Conservation (phyloP, 2,113 vertebrate genomes). For the Ciconia stormi region DNA sequence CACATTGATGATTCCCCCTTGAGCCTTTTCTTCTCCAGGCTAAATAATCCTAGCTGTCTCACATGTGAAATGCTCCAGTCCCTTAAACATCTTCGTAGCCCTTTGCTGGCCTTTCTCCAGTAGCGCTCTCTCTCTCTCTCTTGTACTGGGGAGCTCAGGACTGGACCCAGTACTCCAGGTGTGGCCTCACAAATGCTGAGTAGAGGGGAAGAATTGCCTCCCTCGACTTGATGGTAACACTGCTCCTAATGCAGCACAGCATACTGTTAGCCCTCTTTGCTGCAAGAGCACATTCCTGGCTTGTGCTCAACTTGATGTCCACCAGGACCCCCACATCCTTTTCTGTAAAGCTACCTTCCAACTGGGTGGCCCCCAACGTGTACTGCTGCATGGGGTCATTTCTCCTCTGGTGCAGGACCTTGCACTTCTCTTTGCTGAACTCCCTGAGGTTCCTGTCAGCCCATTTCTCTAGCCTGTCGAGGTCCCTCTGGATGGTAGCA, state of each 20-base stretch:
- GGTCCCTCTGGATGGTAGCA: too few relatives aligned
- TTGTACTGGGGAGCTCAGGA: neutral
- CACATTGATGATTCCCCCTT: neutral
- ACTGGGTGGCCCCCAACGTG: neutral
- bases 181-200: neutral
- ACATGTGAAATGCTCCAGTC: neutral
- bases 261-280: neutral
- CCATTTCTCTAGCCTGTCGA: too few relatives aligned
- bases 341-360: neutral
- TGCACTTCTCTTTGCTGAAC: neutral
- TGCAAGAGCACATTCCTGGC: neutral
- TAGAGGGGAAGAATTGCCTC: neutral
- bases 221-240: neutral
- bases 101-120: neutral
- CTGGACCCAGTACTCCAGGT: neutral
- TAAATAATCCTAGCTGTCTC: neutral
- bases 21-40: neutral
- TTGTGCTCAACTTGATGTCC: neutral
- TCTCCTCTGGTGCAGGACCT: neutral
- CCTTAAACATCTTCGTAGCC: neutral
- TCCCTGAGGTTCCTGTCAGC: neutral
- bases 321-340: neutral
- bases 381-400: neutral
- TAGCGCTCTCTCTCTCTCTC: neutral
- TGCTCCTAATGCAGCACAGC: neutral